A percentile compares a stretch with the other conserved stretches of the same genome.
Evolutionary conservation across 2,888 invertebrate species (phyloP).

Genomic region (Gymnosoma rotundatum): DNA sequence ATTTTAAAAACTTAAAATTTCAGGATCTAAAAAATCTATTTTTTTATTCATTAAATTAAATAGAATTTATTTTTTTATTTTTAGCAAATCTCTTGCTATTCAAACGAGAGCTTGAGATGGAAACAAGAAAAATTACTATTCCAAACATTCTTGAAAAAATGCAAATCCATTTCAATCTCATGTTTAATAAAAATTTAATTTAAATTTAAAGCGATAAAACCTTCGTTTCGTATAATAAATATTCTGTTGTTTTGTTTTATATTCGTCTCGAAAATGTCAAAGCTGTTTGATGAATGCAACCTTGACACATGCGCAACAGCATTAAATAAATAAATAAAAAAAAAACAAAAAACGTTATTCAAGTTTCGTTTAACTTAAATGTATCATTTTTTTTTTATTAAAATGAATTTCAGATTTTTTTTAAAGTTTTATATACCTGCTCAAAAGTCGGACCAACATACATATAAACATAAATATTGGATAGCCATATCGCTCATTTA

Average conservation of each 20-base stretch:
- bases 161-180: neutral
- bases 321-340: neutral
- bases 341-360: neutral
- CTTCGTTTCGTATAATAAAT: neutral
- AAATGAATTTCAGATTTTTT: too few species aligned
- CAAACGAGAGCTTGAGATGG: neutral
- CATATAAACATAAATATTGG: too few species aligned
- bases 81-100: too few species aligned
- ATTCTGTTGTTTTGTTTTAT: neutral
- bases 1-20: too few species aligned
- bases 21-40: too few species aligned
- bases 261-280: conserved; percentile 22
- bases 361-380: neutral
- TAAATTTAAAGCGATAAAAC: neutral
- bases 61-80: too few species aligned
- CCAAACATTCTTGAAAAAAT: neutral
- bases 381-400: too few species aligned
- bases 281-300: conserved; percentile 8
- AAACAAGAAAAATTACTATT: neutral
- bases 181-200: neutral
- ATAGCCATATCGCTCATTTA: too few species aligned
- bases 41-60: too few species aligned
- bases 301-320: conserved; percentile 24
- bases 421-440: too few species aligned
- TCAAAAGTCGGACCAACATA: too few species aligned